Evolutionary conservation across 2,888 invertebrate genomes (phyloP).

Genomic region (Malthinus seriepunctatus): DNA sequence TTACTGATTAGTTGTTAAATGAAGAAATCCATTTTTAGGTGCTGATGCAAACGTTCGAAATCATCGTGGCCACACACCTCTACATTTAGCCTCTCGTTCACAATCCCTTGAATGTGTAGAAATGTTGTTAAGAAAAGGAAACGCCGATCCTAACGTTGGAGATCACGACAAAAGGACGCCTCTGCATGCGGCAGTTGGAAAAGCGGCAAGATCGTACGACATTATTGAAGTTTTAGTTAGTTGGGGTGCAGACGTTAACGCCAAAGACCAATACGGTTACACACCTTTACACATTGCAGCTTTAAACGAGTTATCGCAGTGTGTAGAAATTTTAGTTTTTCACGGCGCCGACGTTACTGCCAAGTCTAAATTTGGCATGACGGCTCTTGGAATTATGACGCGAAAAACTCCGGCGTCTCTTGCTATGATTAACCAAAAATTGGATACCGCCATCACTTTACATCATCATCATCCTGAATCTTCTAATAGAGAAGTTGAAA

Average conservation of each 20-base stretch:
- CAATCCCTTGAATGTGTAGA: conserved; percentile 83
- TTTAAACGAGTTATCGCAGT: conserved; percentile 80
- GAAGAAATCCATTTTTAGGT: conserved; percentile 46
- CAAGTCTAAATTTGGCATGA: conserved; percentile 83
- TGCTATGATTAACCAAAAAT: conserved; percentile 78
- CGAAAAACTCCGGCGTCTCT: conserved; percentile 85
- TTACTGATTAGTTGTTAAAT: no score
- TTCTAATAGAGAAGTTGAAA: conserved; percentile 78
- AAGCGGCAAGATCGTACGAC: conserved; percentile 78
- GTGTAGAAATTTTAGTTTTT: conserved; percentile 81
- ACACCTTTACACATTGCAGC: conserved; percentile 86
- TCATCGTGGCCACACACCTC: conserved; percentile 79
- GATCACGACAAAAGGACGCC: conserved; percentile 83
- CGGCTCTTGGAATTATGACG: conserved; percentile 82
- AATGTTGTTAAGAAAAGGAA: conserved; percentile 71
- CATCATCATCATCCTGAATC: conserved; percentile 74
- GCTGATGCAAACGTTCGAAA: conserved; percentile 77
- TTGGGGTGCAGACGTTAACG: conserved; percentile 82
- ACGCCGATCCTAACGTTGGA: conserved; percentile 76
- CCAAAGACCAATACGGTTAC: conserved; percentile 83
- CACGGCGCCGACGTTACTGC: conserved; percentile 90
- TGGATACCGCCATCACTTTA: conserved; percentile 79
- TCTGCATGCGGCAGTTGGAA: conserved; percentile 83
- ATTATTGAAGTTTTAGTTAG: conserved; percentile 77
- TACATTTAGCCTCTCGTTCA: conserved; percentile 82